A percentile compares a stretch with the other conserved stretches of the same genome.
Conservation (phyloP, 2,888 invertebrate species). For the Aromia moschata region DNA sequence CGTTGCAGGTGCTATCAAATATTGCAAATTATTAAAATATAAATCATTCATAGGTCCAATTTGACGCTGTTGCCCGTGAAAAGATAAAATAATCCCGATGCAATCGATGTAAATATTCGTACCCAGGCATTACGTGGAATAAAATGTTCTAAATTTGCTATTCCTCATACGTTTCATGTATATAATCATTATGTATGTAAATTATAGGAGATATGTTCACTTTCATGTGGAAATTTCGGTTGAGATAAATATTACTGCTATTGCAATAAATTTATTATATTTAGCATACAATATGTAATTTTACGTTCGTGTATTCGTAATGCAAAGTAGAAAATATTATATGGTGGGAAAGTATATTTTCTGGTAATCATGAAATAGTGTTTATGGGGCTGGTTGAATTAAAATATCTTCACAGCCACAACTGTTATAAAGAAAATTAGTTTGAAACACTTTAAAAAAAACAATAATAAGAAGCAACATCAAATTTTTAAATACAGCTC, state of each 20-base stretch:
- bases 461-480: too few species aligned
- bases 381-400: too few species aligned
- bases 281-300: constrained; percentile 9
- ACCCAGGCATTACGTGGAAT: not conserved
- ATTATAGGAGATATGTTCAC: constrained; percentile 12
- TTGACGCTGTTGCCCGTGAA: too few species aligned
- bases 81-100: not conserved
- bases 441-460: too few species aligned
- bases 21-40: too few species aligned
- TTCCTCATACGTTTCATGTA: constrained; percentile 3
- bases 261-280: constrained; percentile 15
- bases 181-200: constrained; percentile 14
- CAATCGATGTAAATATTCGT: not conserved
- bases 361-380: not conserved
- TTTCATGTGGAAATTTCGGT: constrained; percentile 15
- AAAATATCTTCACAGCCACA: too few species aligned
- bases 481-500: too few species aligned
- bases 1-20: too few species aligned
- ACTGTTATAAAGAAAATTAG: too few species aligned
- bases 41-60: too few species aligned
- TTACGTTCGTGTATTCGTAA: not conserved
- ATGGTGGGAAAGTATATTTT: not conserved
- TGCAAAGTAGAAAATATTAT: constrained; percentile 3
- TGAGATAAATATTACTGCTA: constrained; percentile 2
- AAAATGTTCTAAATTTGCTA: constrained; percentile 9